phyloP scores from a whole-genome alignment of 2,888 invertebrate genomes.

The Iselma pallidipennis region DNA sequence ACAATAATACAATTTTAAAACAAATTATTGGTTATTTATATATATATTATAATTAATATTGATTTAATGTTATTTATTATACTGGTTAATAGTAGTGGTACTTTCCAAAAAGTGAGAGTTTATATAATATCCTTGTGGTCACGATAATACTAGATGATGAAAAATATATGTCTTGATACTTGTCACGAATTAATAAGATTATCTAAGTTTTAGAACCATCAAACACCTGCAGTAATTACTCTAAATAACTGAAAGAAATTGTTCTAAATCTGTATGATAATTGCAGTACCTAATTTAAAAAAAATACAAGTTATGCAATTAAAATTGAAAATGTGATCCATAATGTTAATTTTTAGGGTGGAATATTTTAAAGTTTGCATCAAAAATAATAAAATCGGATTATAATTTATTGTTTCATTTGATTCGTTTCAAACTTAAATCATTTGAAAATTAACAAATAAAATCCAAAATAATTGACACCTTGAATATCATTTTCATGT shows the following conservation, averaged over 20 bases:
- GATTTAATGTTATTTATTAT: constrained; percentile 28
- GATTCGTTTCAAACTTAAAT: neutral
- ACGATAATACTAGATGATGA: constrained; percentile 34
- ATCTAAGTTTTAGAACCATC: constrained; percentile 34
- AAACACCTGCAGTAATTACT: constrained; percentile 30
- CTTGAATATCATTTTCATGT: too few species aligned
- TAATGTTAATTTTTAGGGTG: neutral
- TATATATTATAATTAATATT: constrained; percentile 30
- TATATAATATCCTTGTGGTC: constrained; percentile 31
- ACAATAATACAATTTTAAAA: constrained; percentile 13
- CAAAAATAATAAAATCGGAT: neutral
- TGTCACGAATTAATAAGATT: constrained; percentile 42
- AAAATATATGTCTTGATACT: constrained; percentile 44
- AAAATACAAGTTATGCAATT: neutral
- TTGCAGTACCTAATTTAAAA: neutral
- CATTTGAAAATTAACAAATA: neutral
- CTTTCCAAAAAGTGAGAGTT: constrained; percentile 40
- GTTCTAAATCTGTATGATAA: constrained; percentile 6
- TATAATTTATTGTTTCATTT: neutral
- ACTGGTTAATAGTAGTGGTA: constrained; percentile 29
- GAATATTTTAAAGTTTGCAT: neutral
- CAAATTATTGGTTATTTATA: constrained; percentile 24
- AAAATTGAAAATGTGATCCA: too few species aligned
- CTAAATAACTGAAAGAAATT: constrained; percentile 12
- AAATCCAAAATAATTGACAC: neutral